A percentile compares a stretch with the other conserved stretches of the same genome.
These are phyloP conservation scores for Carcina quercana DNA, from an alignment of 2,888 invertebrate species.

Conservation along the genomic window DNA sequence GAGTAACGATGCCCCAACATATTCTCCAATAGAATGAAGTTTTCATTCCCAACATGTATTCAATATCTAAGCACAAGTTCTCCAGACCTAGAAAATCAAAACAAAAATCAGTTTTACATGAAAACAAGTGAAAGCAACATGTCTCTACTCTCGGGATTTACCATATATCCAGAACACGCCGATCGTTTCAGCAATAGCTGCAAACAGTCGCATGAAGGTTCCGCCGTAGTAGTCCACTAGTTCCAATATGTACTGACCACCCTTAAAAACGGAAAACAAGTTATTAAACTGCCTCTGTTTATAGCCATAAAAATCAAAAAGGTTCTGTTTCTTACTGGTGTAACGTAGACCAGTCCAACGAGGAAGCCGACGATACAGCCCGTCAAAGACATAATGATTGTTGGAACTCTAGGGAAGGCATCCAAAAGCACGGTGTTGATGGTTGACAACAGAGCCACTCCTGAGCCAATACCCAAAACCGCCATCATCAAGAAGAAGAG, in stretches of 20 bases:
- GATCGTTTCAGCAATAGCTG: conserved; percentile 80
- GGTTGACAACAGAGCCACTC: conserved; percentile 80
- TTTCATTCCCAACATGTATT: conserved; percentile 85
- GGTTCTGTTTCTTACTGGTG: conserved; percentile 83
- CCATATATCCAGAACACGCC: conserved; percentile 87
- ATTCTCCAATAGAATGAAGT: conserved; percentile 84
- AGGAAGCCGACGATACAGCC: conserved; percentile 75
- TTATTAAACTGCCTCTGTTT: no score
- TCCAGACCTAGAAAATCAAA: conserved; percentile 53
- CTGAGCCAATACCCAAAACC: conserved; percentile 84
- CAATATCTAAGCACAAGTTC: conserved; percentile 76
- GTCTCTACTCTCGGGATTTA: conserved; percentile 27
- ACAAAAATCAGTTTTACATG: no score
- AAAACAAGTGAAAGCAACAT: no score
- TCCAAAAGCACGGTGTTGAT: conserved; percentile 81
- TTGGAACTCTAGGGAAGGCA: conserved; percentile 75
- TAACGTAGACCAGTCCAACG: conserved; percentile 81
- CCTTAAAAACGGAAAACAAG: conserved; percentile 56
- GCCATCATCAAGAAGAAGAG: conserved; percentile 89
- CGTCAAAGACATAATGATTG: conserved; percentile 73
- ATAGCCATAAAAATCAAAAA: no score
- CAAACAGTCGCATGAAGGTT: conserved; percentile 83
- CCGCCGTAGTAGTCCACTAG: conserved; percentile 85
- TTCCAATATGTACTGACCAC: conserved; percentile 83
- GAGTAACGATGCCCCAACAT: conserved; percentile 85